Conservation (phyloP, 1,140 invertebrate species). For the Elysia chlorotica region DNA sequence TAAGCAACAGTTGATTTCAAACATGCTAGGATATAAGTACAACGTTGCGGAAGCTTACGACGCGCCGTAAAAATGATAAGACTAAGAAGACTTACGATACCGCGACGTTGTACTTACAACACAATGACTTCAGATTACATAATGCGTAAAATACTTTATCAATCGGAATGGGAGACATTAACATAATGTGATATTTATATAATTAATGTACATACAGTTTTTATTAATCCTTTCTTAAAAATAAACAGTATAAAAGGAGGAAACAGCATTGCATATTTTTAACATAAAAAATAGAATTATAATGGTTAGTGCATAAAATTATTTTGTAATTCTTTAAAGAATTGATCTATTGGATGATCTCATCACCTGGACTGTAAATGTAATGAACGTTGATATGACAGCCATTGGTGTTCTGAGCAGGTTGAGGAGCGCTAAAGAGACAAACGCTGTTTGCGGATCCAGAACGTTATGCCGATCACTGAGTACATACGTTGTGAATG, state of each 20-base stretch:
- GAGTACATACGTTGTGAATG: slow-evolving; percentile 69
- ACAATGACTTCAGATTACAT: too few relatives aligned
- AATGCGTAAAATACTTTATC: too few relatives aligned
- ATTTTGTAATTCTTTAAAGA: background rate
- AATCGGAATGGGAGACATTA: too few relatives aligned
- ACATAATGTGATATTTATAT: too few relatives aligned
- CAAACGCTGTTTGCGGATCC: slow-evolving; percentile 77
- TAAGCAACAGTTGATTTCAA: too few relatives aligned
- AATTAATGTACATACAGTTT: background rate
- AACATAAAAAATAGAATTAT: background rate
- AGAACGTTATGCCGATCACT: slow-evolving; percentile 57
- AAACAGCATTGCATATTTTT: background rate
- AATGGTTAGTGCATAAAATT: background rate
- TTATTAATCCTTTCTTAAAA: background rate
- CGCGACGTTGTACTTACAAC: too few relatives aligned
- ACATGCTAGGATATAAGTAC: too few relatives aligned
- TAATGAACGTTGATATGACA: slow-evolving; percentile 67
- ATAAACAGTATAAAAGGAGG: too few relatives aligned
- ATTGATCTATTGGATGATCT: slow-evolving; percentile 25
- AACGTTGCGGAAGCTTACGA: too few relatives aligned
- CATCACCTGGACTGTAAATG: slow-evolving; percentile 53
- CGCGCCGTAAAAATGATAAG: too few relatives aligned
- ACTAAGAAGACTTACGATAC: too few relatives aligned
- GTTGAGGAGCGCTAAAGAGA: slow-evolving; percentile 96
- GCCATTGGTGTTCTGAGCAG: slow-evolving; percentile 87